A percentile compares a stretch with the other conserved stretches of the same genome.
These are phyloP conservation scores for Etheostoma nigrum DNA, from an alignment of 2,797 vertebrate genomes.

Conservation along the genomic window DNA sequence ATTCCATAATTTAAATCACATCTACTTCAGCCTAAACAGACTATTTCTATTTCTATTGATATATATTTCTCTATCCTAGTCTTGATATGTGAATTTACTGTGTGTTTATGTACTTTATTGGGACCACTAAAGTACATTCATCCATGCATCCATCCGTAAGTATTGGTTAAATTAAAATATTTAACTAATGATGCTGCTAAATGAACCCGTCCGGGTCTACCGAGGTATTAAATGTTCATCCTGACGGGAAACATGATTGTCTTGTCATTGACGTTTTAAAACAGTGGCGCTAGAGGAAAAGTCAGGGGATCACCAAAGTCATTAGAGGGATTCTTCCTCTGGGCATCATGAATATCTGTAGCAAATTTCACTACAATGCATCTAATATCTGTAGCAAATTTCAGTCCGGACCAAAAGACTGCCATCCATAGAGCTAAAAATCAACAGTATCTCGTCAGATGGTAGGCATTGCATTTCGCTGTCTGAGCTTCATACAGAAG, in stretches of 20 bases:
- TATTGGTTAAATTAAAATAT: too few species aligned
- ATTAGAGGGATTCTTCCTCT: too few species aligned
- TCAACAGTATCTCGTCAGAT: not conserved
- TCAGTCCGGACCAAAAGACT: not conserved
- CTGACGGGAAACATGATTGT: not conserved
- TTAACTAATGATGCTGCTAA: too few species aligned
- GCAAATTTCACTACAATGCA: not conserved
- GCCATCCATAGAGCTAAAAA: not conserved
- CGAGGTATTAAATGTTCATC: not conserved
- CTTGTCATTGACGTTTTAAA: too few species aligned
- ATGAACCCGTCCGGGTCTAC: too few species aligned
- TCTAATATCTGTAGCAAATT: not conserved
- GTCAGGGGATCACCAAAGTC: too few species aligned
- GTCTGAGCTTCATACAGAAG: conserved; percentile 5
- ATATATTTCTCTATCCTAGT: too few species aligned
- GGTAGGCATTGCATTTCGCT: not conserved
- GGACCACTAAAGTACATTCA: too few species aligned
- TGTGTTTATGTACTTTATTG: too few species aligned
- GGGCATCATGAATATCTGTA: not conserved
- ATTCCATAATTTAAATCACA: not conserved
- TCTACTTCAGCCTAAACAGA: not conserved
- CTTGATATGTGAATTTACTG: too few species aligned
- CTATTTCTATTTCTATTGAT: not conserved
- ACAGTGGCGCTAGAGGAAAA: too few species aligned
- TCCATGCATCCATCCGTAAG: too few species aligned